Base-by-base conservation (phyloP, 2,113 vertebrate genomes). In the Prinia subflava region DNA sequence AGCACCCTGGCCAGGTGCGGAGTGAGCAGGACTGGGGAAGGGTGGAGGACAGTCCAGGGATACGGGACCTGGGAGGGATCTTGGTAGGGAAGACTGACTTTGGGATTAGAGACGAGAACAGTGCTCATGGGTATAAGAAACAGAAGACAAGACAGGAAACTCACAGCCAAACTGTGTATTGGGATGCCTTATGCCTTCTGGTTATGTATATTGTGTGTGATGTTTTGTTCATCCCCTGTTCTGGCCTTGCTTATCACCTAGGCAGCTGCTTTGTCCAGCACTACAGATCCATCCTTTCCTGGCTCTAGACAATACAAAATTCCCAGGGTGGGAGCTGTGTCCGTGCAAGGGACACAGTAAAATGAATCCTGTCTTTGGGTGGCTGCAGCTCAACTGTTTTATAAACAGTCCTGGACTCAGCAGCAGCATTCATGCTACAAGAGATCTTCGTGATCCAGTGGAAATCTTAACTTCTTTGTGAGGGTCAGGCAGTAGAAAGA, bases 81-180 rank as follows among this genome's bases (percentile, higher is more conserved):
- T 7, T 22, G 52, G 21, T 8, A 30, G 41, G n/a, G 41, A 52
- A 65, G n/a, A 18, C 3, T 62, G 44, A 10, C 25, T 41, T 47
- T 20, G 2, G 3, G 11, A 3, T 44, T 10, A 70, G 44, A 76
- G 22, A n/a, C 2, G 0, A 53, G 83, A 80, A 57, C 2, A 69
- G 10, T 19, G 39, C 44, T 69, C 44, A 12, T 22, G 46, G 60
- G 14, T 78, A 41, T 27, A 24, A 44, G 19, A 27, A 33, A n/a
- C 53, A 55, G 57, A 56, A 80, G 44, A 44, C 5, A 14, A 39
- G 31, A 67, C n/a, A 47, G 28, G 28, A 79, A 73, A 60, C 24
- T 31, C 4, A 1, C 19, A 20, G 46, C 10, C 28, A 20, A 73
- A 86, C 9, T 10, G 35, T 69, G 28, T 18, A 14, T 23, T 33